A percentile compares a stretch with the other conserved stretches of the same genome.
phyloP scores from a whole-genome alignment of 2,888 invertebrate species.

The Trissolcus japonicus region DNA sequence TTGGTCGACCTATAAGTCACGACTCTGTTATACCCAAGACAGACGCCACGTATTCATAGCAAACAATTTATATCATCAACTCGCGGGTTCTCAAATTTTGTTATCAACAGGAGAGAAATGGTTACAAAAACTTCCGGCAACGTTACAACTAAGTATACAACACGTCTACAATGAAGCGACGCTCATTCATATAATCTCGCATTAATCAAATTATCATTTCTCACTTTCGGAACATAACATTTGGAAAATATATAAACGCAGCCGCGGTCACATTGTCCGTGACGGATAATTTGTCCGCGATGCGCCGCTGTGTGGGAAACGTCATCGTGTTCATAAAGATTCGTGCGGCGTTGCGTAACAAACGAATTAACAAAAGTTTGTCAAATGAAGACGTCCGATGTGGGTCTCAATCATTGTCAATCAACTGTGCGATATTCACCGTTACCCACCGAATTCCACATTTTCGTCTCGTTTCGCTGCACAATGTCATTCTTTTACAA shows the following conservation, averaged over 20 bases:
- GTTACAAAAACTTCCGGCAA: constrained; percentile 37
- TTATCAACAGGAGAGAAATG: background rate
- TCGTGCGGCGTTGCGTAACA: background rate
- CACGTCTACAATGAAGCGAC: constrained; percentile 20
- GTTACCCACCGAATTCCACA: constrained; percentile 62
- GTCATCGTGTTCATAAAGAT: no score
- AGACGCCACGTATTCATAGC: no score
- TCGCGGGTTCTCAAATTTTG: background rate
- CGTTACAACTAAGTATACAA: constrained; percentile 17
- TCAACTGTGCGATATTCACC: constrained; percentile 67
- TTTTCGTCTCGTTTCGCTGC: constrained; percentile 52
- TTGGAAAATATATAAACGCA: constrained; percentile 10
- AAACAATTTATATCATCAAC: no score
- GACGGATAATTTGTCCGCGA: constrained; percentile 12
- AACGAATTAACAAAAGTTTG: constrained; percentile 11
- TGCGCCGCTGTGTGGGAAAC: constrained; percentile 4
- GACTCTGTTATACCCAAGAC: no score
- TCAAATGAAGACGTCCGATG: constrained; percentile 34
- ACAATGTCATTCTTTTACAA: constrained; percentile 61
- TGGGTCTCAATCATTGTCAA: constrained; percentile 69
- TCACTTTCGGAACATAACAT: constrained; percentile 39
- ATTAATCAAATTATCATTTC: constrained; percentile 44
- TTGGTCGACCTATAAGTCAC: no score
- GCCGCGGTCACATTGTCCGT: constrained; percentile 8
- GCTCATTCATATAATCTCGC: constrained; percentile 25